Evolutionary conservation across 2,888 invertebrate genomes (phyloP), one percentile per base, ranked within the genome.

Genomic region (Apamea sordens): DNA sequence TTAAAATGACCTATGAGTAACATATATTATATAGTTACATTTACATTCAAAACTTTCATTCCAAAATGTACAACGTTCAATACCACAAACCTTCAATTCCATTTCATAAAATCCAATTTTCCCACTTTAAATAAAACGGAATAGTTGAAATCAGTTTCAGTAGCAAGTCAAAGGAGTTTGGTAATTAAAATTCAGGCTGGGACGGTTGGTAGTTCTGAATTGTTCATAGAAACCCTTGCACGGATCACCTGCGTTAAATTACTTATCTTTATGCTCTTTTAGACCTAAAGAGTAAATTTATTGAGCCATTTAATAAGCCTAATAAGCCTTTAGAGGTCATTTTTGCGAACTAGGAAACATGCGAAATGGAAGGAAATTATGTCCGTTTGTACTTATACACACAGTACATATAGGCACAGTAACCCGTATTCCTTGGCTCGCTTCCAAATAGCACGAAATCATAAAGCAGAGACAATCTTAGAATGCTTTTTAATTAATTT

Each of bases 121-220:
- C n/a, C 1, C 24, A 3, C 13, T 64, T 36, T 47, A 18, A 77
- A 70, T 70, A 24, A n/a, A 53, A 78, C 32, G 53, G 28, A 76
- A 56, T 74, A 74, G 41, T 75, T 71, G 15, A 61, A 79, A 73
- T 72, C 63, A 36, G 68, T 82, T 83, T 83, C 72, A 77, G 76
- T 73, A 28, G 64, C 24, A 24, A n/a, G n/a, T 68, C 41, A 61
- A 75, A 72, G 72, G 47, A 77, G 76, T 80, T 74, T 63, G 41
- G 59, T 73, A 72, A 84, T 83, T 84, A 73, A 75, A 77, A 84
- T 84, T 80, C 73, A 70, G 36, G 67, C n/a, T 24, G 68, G 59
- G 36, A 10, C 47, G 56, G 61, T 24, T 28, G 24, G 21, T 36
- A 28, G 36, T 56, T 73, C 75, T 65, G 76, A 73, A 76, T 71